These are phyloP conservation scores for Rattus rattus DNA, from an alignment of 2,113 vertebrate species.

Conservation along the genomic window DNA sequence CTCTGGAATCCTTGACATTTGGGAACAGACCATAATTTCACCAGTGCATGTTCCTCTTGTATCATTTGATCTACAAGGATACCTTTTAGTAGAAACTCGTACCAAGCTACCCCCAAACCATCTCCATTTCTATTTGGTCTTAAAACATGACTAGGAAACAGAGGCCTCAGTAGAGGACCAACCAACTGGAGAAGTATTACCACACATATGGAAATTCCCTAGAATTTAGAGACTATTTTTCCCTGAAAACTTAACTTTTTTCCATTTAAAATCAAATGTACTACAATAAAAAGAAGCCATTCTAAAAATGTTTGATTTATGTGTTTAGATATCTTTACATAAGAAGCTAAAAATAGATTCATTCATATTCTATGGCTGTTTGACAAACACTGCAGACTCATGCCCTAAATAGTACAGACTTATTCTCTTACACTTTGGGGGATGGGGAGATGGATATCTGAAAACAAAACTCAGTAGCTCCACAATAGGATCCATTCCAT, in stretches of 20 bases:
- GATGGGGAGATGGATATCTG: neutral
- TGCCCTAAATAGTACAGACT: neutral
- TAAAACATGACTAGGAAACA: constrained; percentile 4
- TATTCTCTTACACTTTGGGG: neutral
- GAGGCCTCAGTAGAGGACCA: neutral
- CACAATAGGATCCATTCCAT: neutral
- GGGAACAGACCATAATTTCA: neutral
- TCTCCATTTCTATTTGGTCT: constrained; percentile 5
- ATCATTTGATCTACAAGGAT: neutral
- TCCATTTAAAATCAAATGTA: constrained; percentile 39
- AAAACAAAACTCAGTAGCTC: neutral
- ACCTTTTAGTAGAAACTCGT: constrained; percentile 5
- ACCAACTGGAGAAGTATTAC: constrained; percentile 13
- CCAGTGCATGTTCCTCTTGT: neutral
- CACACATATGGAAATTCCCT: neutral
- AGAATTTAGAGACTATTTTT: neutral
- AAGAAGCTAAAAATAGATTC: neutral
- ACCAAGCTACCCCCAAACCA: neutral
- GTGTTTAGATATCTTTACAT: neutral
- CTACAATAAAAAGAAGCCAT: neutral
- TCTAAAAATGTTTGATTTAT: constrained; percentile 1
- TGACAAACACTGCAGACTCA: neutral
- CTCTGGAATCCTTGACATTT: constrained; percentile 38
- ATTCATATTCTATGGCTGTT: neutral
- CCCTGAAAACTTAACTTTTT: constrained; percentile 13